Conservation (phyloP, 2,113 vertebrate genomes). For the Xiphophorus maculatus region DNA sequence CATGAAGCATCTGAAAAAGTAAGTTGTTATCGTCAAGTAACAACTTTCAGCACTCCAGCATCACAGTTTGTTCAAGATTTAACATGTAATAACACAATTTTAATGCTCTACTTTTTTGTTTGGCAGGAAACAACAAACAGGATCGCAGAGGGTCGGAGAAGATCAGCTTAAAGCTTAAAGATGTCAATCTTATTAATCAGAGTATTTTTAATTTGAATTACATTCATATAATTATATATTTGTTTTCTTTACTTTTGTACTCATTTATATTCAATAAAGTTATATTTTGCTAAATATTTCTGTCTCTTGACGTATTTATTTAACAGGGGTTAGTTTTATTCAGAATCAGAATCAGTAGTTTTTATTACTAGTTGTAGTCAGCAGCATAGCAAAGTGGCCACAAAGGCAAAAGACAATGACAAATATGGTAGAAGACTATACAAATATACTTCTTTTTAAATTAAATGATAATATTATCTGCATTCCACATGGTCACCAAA, state of each 20-base stretch:
- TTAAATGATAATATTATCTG: no score
- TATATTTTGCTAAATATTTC: not conserved
- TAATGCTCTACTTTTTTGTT: not conserved
- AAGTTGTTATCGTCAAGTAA: slow-evolving; percentile 6
- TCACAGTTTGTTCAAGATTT: not conserved
- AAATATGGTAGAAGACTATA: no score
- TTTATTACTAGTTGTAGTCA: no score
- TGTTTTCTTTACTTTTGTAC: not conserved
- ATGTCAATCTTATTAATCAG: not conserved
- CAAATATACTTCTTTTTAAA: no score
- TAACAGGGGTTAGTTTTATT: not conserved
- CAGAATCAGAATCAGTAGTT: no score
- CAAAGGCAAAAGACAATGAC: no score
- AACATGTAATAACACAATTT: not conserved
- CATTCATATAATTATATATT: not conserved
- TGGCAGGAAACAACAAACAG: not conserved
- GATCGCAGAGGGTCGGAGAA: not conserved
- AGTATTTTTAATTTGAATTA: not conserved
- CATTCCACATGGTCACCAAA: no score
- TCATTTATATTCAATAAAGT: not conserved
- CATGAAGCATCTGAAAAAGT: slow-evolving; percentile 24
- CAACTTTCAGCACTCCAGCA: not conserved
- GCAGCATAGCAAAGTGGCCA: no score
- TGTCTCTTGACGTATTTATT: not conserved
- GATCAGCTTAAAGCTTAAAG: not conserved